Base-by-base conservation (phyloP, 2,113 vertebrate species). In the Dromas ardeola region DNA sequence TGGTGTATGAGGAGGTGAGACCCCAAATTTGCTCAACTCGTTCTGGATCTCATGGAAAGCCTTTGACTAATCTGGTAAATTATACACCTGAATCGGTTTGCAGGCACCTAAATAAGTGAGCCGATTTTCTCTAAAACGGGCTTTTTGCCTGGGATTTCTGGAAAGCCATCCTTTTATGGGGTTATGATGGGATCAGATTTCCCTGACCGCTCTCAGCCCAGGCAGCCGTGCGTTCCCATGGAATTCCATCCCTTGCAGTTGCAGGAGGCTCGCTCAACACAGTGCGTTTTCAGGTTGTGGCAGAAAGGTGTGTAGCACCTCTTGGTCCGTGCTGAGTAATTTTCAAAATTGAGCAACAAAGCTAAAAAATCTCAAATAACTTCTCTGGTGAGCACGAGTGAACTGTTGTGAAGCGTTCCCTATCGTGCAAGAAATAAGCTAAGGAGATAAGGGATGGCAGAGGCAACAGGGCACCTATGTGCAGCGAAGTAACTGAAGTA, bases 181-280 rank as follows among this genome's bases (percentile, higher is more conserved):
- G 13, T 74, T 56, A 26, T 8, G 30, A 27, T 14, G 26, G 47
- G 47, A 40, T 56, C 20, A 6, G 21, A 52, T 82, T 73, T 52
- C 21, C 18, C 21, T 0, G 3, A 6, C 13, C 0, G 0, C 52
- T 43, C 11, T 21, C 34, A 90, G 53, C 47, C 72, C 59, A 55
- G 47, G n/a, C 77, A 55, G 65, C 29, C 11, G 4, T 0, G 0
- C 0, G 1, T 62, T 81, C 36, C 49, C 5, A 5, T 59, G 40
- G 27, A 71, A 61, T 50, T 56, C 34, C 21, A 45, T 56, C 27
- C 58, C 21, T 81, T 2, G 1, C 8, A 3, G 12, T 55, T 45
- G 27, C 49, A n/a, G 50, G 34, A 23, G 22, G 17, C 15, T 84
- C 2, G 0, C 26, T 47, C 65, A 7, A 6, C 8, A 32, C 18